These are phyloP conservation scores for Atta cephalotes DNA, from an alignment of 1,140 invertebrate species.

Conservation along the genomic window DNA sequence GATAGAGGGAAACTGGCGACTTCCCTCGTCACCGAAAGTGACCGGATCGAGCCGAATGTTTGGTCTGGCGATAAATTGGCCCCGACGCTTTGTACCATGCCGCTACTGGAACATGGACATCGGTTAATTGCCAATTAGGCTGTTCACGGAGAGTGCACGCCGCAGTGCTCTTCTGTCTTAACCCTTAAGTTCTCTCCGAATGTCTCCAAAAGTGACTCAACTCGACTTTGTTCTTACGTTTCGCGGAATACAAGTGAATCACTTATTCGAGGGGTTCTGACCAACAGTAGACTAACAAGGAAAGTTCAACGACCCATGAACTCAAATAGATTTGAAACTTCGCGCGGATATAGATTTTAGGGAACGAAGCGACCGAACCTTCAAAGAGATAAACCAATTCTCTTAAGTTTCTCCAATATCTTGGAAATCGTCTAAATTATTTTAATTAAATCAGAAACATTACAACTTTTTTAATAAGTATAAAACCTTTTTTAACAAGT, in stretches of 20 bases:
- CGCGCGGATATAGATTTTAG: not conserved
- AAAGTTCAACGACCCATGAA: conserved; percentile 30
- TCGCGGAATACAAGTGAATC: conserved; percentile 28
- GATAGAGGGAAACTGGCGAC: conserved; percentile 93
- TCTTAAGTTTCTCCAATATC: not conserved
- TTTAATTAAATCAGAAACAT: not conserved
- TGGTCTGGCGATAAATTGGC: conserved; percentile 90
- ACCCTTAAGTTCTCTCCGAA: not conserved
- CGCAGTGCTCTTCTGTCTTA: not conserved
- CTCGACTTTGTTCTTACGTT: conserved; percentile 5
- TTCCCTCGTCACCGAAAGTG: conserved; percentile 90
- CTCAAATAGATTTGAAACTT: conserved; percentile 30
- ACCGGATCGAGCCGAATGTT: conserved; percentile 91
- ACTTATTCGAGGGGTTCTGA: not conserved
- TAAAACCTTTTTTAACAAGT: not conserved
- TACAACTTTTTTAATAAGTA: not conserved
- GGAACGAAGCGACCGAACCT: not conserved
- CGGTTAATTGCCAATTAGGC: conserved; percentile 47
- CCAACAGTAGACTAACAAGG: not conserved
- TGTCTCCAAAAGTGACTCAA: conserved; percentile 4
- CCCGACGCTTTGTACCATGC: conserved; percentile 89
- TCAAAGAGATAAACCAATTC: not conserved
- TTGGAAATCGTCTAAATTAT: not conserved
- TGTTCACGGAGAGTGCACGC: not conserved
- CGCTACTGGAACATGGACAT: conserved; percentile 85